A percentile compares a stretch with the other conserved stretches of the same genome.
phyloP scores from a whole-genome alignment of 2,113 vertebrate species.

The Macroglossus sobrinus region DNA sequence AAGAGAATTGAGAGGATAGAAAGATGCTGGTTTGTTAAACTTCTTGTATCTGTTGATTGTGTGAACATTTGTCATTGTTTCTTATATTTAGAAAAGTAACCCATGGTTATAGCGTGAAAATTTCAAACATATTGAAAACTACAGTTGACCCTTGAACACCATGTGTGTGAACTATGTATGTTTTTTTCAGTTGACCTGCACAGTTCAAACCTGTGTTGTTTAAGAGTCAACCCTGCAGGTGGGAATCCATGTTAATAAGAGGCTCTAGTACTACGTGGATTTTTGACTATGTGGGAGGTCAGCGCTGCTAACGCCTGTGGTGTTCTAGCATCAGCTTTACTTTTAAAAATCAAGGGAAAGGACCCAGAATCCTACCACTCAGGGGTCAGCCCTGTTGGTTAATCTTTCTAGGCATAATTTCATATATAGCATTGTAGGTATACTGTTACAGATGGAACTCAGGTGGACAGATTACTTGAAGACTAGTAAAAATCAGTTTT shows the following conservation, averaged over 20 bases:
- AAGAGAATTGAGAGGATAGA: neutral
- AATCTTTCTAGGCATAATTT: neutral
- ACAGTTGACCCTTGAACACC: neutral
- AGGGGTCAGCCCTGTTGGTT: neutral
- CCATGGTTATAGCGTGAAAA: neutral
- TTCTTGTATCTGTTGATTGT: neutral
- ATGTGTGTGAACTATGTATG: neutral
- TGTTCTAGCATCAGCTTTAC: too few species aligned
- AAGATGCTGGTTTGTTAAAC: neutral
- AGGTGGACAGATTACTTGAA: neutral
- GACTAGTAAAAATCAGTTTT: too few species aligned
- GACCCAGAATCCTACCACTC: neutral
- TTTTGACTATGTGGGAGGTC: too few species aligned
- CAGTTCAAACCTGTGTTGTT: neutral
- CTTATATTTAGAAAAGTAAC: neutral
- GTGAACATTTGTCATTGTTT: neutral
- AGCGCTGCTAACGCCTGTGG: too few species aligned
- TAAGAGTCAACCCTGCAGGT: neutral
- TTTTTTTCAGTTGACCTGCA: neutral
- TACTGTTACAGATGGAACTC: neutral
- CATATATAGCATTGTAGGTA: rapidly evolving
- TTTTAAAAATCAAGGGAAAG: neutral
- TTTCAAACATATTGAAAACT: neutral
- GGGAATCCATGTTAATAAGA: too few species aligned
- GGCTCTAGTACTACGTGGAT: too few species aligned